Evolutionary conservation across 2,888 invertebrate genomes (phyloP), one percentile per base, ranked within the genome.

Genomic region (Deroplatys truncata): DNA sequence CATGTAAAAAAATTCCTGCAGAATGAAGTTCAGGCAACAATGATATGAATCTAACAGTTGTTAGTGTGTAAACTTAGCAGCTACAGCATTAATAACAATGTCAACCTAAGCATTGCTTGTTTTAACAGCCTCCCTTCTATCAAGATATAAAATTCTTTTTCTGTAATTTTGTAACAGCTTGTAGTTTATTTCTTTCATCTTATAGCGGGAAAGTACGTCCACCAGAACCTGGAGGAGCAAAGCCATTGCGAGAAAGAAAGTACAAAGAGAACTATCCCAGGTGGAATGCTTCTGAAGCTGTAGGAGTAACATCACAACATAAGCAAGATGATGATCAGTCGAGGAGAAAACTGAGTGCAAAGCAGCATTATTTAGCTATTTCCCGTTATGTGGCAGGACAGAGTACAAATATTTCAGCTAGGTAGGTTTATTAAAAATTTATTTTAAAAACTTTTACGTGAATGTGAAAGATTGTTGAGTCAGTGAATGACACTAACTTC

Each of bases 331-430:
- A 72, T 72, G 56, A 72, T 25, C 87, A 82, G 25, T 15, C 83
- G 3, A 89, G 87, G 88, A 91, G 92, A 88, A 92, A 92, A 90
- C 90, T 93, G 83, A 94, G 95, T 89, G 96, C 96, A 5, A 97
- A 97, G 91, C 96, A 97, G 92, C 96, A 97, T 91, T 98, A 98
- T 93, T 93, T 98, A 91, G 96, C 96, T 91, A 96, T 97, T 91
- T 96, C 97, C 91, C 95, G 98, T 92, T 98, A 97, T 93, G 96
- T 97, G 91, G 96, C 97, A 90, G 97, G 97, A 90, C 94, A 94
- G 92, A 93, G 93, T 92, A 94, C 93, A 91, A 94, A 92, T 92
- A 92, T 89, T 83, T 31, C 31, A 82, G 25, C 20, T 20, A 92
- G 92, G 86, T 84, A 88, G 85, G 90, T 92, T 31, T 82, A 31